Base-by-base conservation (phyloP, 2,888 invertebrate genomes). In the Drosophila incognita region DNA sequence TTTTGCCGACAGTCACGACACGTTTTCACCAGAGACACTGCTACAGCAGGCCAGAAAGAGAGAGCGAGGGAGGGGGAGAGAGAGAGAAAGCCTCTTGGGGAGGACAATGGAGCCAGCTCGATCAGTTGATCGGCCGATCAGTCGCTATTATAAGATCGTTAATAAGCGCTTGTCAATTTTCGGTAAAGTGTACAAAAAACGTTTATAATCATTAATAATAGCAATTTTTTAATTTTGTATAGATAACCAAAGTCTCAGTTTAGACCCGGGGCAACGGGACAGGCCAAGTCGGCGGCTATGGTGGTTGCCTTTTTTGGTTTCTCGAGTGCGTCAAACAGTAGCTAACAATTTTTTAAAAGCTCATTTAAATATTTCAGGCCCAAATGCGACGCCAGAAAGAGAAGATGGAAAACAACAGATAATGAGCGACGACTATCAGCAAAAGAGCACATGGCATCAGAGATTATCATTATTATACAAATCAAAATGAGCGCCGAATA, bases 81-180 rank as follows among this genome's bases (percentile, higher is more conserved):
- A 31, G 31, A 24, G 36, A n/a, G 38, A n/a, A 2, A 61, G 60
- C 6, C 40, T 21, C 59, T 65, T 13, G 35, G 40, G 59, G 66
- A 72, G 83, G 77, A 82, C 77, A 86, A 87, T 80, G 76, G 70
- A 64, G 69, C 69, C 67, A 54, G 67, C 60, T 82, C 61, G 71
- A 81, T 71, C 76, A 67, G 79, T 83, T 69, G 89, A 89, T 83
- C 84, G 80, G 72, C 72, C 83, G 82, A 86, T 81, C 83, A 73
- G 76, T 65, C 73, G 85, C 85, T 76, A 89, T 90, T 89, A 89
- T 89, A 87, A 89, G 81, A 84, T 89, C 90, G 90, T 90, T 90
- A 90, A 90, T 90, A 90, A 90, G 89, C 90, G 90, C 89, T 89
- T 90, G 90, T 90, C 89, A 90, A 90, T 88, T 82, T 75, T 74